These are phyloP conservation scores for Heliconius charithonia DNA, from an alignment of 2,888 invertebrate genomes.

Conservation along the genomic window DNA sequence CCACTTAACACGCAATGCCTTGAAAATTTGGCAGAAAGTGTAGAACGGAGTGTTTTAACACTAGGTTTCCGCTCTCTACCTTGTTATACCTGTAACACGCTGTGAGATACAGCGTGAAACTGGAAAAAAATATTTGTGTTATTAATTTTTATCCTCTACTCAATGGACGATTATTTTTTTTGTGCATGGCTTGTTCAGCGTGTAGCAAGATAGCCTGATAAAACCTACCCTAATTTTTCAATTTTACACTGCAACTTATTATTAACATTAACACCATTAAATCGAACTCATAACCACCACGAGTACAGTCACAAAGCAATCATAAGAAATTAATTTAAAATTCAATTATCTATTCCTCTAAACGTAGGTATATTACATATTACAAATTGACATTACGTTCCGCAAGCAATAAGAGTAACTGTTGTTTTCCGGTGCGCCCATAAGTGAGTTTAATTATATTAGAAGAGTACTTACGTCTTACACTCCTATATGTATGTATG, in stretches of 20 bases:
- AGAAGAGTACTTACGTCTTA: slow-evolving; percentile 3
- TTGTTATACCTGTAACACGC: no score
- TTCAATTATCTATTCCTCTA: background rate
- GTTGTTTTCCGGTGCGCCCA: slow-evolving; percentile 26
- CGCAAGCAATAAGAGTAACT: slow-evolving; percentile 23
- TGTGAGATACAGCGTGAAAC: no score
- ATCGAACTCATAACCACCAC: background rate
- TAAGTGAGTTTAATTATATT: slow-evolving; percentile 27
- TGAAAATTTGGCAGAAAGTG: no score
- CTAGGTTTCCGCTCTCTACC: no score
- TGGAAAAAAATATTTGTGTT: no score
- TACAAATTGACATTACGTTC: slow-evolving; percentile 4
- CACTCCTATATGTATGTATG: background rate
- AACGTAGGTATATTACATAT: background rate
- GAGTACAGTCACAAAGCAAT: background rate
- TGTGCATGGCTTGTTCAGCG: no score
- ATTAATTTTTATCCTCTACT: no score
- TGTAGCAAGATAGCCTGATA: no score
- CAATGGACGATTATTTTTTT: no score
- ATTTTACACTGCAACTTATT: no score
- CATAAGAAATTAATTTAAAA: background rate
- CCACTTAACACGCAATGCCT: background rate
- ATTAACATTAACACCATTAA: background rate
- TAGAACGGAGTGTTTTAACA: no score
- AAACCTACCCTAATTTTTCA: no score